Conservation (phyloP, 1,140 invertebrate genomes). For the Globodera rostochiensis region DNA sequence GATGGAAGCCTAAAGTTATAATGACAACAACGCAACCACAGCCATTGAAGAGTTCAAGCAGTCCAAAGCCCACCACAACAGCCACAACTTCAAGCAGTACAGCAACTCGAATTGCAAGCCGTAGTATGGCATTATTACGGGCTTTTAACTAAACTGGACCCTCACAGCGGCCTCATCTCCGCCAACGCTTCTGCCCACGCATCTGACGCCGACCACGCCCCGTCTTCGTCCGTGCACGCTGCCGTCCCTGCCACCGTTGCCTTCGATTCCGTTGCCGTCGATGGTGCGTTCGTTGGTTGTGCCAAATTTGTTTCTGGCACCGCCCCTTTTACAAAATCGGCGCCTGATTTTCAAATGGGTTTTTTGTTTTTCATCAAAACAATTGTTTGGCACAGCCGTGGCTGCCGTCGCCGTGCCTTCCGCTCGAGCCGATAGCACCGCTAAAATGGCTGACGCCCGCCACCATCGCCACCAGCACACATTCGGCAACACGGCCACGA, state of each 20-base stretch:
- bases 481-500: not conserved
- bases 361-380: too few relatives aligned
- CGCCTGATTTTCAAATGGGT: too few relatives aligned
- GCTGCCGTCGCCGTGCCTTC: not conserved
- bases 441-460: not conserved
- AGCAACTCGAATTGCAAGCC: not conserved
- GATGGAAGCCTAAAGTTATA: not conserved
- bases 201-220: not conserved
- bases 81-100: not conserved
- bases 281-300: too few relatives aligned
- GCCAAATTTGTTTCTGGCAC: too few relatives aligned
- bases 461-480: not conserved
- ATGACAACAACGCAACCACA: not conserved
- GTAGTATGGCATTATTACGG: too few relatives aligned
- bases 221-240: not conserved
- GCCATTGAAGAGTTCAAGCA: not conserved
- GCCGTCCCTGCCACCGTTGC: not conserved
- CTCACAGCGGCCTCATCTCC: not conserved
- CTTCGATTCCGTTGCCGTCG: not conserved
- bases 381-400: not conserved
- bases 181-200: not conserved
- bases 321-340: too few relatives aligned
- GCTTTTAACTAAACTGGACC: not conserved
- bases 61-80: not conserved
- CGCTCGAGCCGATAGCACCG: not conserved